These are phyloP conservation scores for Octopus sinensis DNA, from an alignment of 1,140 invertebrate genomes.

Conservation along the genomic window DNA sequence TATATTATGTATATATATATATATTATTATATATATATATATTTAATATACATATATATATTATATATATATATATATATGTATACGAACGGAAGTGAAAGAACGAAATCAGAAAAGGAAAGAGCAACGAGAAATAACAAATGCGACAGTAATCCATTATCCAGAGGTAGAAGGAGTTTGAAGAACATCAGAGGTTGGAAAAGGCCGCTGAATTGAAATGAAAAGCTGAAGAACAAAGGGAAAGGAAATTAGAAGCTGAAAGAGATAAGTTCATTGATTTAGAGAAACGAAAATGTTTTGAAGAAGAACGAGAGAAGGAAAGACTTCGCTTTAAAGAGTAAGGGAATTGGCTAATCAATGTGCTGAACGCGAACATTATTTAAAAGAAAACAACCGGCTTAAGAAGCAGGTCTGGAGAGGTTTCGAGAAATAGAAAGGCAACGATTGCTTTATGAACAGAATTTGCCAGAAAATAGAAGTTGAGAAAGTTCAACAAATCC, in stretches of 20 bases:
- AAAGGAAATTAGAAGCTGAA: neutral
- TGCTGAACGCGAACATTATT: too few species aligned
- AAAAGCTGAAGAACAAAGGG: neutral
- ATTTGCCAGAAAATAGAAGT: neutral
- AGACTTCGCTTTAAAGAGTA: neutral
- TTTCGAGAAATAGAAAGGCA: neutral
- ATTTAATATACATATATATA: too few species aligned
- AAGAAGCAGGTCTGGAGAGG: too few species aligned
- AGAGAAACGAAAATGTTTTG: neutral
- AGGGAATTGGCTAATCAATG: too few species aligned
- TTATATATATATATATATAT: too few species aligned
- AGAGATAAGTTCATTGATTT: neutral
- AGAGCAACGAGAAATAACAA: constrained; percentile 60
- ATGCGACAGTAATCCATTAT: constrained; percentile 12
- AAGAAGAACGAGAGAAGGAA: neutral
- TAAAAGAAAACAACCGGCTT: too few species aligned
- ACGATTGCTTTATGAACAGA: neutral
- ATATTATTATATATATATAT: too few species aligned
- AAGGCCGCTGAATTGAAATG: neutral
- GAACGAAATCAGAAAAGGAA: constrained; percentile 75
- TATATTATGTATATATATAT: too few species aligned
- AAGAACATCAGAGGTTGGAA: neutral
- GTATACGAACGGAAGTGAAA: constrained; percentile 61
- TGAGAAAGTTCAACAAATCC: neutral
- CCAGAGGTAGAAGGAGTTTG: neutral